These are phyloP conservation scores for Pyrrhia umbra DNA, from an alignment of 2,888 invertebrate genomes.

Conservation along the genomic window DNA sequence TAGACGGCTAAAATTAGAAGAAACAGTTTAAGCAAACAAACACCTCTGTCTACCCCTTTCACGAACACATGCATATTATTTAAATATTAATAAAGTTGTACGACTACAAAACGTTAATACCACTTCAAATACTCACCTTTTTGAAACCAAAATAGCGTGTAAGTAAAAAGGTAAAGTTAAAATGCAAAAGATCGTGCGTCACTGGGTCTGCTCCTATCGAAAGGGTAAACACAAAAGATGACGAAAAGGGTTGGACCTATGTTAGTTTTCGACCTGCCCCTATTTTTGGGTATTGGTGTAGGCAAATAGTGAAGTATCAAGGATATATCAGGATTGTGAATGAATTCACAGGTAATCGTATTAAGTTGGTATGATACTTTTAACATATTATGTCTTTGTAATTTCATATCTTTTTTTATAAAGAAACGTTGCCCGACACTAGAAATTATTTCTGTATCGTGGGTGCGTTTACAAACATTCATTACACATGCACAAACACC, in stretches of 20 bases:
- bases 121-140: slow-evolving; percentile 12
- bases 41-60: neutral
- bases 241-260: slow-evolving; percentile 28
- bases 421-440: no score
- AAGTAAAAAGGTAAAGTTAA: slow-evolving; percentile 24
- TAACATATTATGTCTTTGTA: no score
- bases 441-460: no score
- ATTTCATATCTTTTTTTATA: no score
- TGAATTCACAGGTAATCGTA: neutral
- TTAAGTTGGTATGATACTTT: neutral
- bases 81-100: neutral
- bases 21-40: no score
- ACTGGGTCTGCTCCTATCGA: slow-evolving; percentile 21
- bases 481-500: no score
- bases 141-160: neutral
- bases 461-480: no score
- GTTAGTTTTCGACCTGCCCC: slow-evolving; percentile 35
- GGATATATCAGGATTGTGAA: neutral
- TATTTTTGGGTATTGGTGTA: neutral
- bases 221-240: slow-evolving; percentile 55
- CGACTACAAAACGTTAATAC: neutral
- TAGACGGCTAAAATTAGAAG: no score
- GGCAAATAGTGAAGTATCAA: neutral
- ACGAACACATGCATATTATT: neutral
- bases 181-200: slow-evolving; percentile 45